Base-by-base conservation (phyloP, 1,140 invertebrate genomes). In the Aphelinus certus region DNA sequence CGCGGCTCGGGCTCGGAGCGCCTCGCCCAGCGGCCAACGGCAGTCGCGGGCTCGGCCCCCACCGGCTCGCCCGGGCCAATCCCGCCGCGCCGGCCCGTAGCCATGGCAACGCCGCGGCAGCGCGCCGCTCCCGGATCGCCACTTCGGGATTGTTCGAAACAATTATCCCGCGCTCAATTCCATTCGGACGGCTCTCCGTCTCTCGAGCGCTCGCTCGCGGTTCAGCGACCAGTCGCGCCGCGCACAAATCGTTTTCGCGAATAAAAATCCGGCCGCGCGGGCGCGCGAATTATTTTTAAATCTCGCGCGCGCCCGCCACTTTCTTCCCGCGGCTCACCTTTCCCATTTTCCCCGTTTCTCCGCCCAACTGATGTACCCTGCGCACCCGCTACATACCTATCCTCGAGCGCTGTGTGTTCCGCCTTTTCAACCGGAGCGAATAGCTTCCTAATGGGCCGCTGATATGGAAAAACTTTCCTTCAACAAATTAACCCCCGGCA, bases 111-210 rank as follows among this genome's bases (percentile, higher is more conserved):
- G 77, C 72, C 73, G 51, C 10, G 47, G 26, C 43, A 47, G 46
- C 72, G 49, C 10, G 10, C 6, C 66, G 62, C 78, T 80, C 78
- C 72, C 64, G 79, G 75, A 80, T 84, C 84, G 83, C 77, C 78
- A 26, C 26, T 76, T 80, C 81, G 81, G 84, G 86, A 88, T 88
- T 87, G 85, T 88, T 88, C 85, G 85, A 88, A 88, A 88, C 86
- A 88, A 88, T 88, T 88, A 88, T 86, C 85, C 81, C 81, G 79
- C 81, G 85, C 84, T 87, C 86, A 85, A 88, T 88, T 86, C 82
- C 82, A 81, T 85, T 85, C 83, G 81, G 77, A 82, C 82, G 79
- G 79, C 77, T 75, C 69, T 61, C 63, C 77, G 66, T 77, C 80
- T 77, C 76, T 78, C 78, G 5, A 60, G n/a, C 63, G n/a, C 65